Evolutionary conservation across 2,113 vertebrate species (phyloP), one percentile per base, ranked within the genome.

Genomic region (Paedocypris sp.): DNA sequence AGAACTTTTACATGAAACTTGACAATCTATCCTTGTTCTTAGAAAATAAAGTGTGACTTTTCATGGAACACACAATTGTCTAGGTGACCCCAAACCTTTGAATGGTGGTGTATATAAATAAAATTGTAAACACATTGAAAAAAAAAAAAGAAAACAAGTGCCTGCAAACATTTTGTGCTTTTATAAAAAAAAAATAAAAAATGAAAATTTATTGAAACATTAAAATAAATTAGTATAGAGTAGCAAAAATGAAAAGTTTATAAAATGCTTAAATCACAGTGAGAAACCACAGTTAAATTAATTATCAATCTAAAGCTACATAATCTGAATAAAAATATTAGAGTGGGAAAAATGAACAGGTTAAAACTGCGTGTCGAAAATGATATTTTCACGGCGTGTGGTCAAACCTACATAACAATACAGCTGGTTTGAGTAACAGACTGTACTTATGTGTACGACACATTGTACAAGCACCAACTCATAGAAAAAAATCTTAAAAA

Each of bases 401-500:
- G 38, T 46, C 49, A 53, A 32, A 54, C 43, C 15, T 47, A 22
- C 11, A 47, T 54, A n/a, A n/a, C n/a, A n/a, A n/a, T n/a, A n/a
- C n/a, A 42, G 56, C 41, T 61, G 51, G 62, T 64, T 64, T 39
- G 29, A 46, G 36, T 48, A 54, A 36, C 50, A 36, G 22, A 48
- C 20, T 47, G 48, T 61, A 49, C 33, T 42, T 64, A 15, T 47
- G 38, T 50, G 51, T 23, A 62, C 29, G 20, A 52, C 33, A 66
- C 50, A 47, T 39, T 61, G 38, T 54, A 56, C 60, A 66, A 70
- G 58, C 68, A 70, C 68, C 62, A 61, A 26, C 13, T 45, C 32
- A 51, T 15, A 45, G 42, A n/a, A 66, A 57, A 52, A 66, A 66
- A 54, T 54, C 51, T 46, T 42, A 65, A 69, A 33, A 54, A 19